Evolutionary conservation across 2,113 vertebrate species (phyloP), one percentile per base, ranked within the genome.

Genomic region (Nothoprocta perdicaria): DNA sequence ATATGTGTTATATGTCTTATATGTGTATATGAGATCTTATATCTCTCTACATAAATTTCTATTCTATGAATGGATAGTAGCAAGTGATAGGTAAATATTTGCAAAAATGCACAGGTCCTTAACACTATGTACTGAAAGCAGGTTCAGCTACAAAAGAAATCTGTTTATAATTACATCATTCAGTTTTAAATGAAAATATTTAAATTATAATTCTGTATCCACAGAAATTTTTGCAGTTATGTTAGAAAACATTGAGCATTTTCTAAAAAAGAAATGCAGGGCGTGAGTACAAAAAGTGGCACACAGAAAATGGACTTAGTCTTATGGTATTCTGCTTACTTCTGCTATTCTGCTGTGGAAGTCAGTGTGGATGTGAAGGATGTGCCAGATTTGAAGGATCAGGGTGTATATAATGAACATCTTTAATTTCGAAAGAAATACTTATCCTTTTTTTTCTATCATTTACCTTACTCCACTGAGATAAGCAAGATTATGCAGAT

Each of bases 241-340:
- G 53, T 69, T 86, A 67, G 15, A 5, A 6, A 74, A 12, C 29
- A 31, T 57, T 17, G 0, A 3, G 7, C 14, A 21, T 27, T 45
- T 77, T 48, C 22, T 6, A 31, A 4, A 27, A 62, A 45, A 35
- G 1, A 35, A 67, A 72, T 26, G 2, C 15, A 14, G 12, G 1
- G 1, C 0, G 27, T 31, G 2, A 65, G 2, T 3, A 57, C 4
- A 66, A 22, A 89, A 55, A 57, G 27, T 22, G 3, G 1, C 7
- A 38, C 31, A 52, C 12, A 55, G 17, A 41, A 3, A 10, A 33
- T 19, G 8, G 31, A 31, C 31, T 33, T 57, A 57, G 46, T n/a
- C 21, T 1, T 87, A 69, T n/a, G 68, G 16, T 68, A 52, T 3
- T 27, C 15, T 66, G 5, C 16, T 22, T 45, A 31, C 6, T 48